A percentile compares a stretch with the other conserved stretches of the same genome.
These are phyloP conservation scores for Ectemnius cavifrons DNA, from an alignment of 2,888 invertebrate species.

Conservation along the genomic window DNA sequence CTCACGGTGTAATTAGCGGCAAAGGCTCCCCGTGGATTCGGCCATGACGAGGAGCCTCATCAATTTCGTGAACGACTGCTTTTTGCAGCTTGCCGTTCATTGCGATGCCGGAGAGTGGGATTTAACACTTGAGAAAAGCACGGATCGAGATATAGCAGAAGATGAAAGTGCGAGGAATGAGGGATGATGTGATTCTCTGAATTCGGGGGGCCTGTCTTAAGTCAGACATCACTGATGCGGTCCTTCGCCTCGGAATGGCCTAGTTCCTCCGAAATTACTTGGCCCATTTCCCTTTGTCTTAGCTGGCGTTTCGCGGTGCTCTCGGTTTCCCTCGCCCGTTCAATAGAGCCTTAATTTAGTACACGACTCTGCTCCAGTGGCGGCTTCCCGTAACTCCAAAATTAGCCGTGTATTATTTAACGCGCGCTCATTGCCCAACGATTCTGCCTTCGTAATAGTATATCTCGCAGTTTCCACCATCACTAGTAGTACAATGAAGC, in stretches of 20 bases:
- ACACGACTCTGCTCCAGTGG: conserved; percentile 24
- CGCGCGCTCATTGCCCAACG: conserved; percentile 22
- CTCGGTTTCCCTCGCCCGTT: conserved; percentile 9
- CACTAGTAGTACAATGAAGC: neutral
- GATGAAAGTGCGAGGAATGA: too few species aligned
- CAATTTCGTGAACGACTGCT: too few species aligned
- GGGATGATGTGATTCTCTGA: too few species aligned
- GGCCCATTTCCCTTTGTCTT: conserved; percentile 52
- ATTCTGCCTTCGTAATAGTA: neutral
- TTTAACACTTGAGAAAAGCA: too few species aligned
- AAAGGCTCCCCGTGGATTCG: too few species aligned
- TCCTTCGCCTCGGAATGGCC: conserved; percentile 33
- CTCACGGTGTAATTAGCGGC: too few species aligned
- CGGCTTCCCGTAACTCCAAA: conserved; percentile 27
- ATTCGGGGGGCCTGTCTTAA: too few species aligned
- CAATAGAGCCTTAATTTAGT: conserved; percentile 35
- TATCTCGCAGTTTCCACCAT: too few species aligned
- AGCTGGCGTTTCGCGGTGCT: conserved; percentile 25
- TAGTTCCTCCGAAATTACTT: conserved; percentile 48
- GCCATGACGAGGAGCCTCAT: too few species aligned
- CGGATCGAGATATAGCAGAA: too few species aligned
- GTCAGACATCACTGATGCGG: neutral
- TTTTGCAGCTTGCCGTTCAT: too few species aligned
- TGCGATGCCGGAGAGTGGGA: too few species aligned
- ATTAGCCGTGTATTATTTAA: conserved; percentile 37